A percentile compares a stretch with the other conserved stretches of the same genome.
phyloP scores from a whole-genome alignment of 2,888 invertebrate species.

The Tipula unca region DNA sequence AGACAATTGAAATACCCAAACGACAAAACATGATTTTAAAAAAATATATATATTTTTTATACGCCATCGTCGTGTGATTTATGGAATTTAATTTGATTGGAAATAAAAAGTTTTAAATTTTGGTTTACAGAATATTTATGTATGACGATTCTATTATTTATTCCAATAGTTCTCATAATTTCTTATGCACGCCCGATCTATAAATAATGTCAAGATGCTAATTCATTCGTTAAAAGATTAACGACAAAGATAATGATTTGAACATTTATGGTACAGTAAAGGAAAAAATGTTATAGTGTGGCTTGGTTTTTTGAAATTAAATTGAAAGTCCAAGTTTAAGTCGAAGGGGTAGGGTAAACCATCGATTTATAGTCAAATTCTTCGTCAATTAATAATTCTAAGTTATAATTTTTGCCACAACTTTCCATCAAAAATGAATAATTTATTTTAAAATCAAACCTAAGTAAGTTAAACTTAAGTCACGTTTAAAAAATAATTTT shows the following conservation, averaged over 20 bases:
- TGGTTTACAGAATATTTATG: background rate
- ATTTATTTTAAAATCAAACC: no score
- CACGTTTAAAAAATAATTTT: no score
- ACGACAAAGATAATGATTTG: background rate
- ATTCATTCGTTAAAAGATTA: background rate
- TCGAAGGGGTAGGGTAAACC: no score
- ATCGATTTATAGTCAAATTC: no score
- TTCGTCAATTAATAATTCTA: no score
- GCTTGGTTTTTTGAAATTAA: background rate
- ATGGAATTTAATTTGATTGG: background rate
- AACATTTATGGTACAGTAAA: background rate
- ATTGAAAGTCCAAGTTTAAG: no score
- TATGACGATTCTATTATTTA: background rate
- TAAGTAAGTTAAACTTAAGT: no score
- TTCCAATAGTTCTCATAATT: background rate
- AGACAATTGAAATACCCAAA: conserved; percentile 8
- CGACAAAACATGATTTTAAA: background rate
- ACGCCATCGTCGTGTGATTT: background rate
- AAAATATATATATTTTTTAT: background rate
- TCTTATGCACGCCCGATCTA: background rate
- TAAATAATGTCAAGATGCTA: background rate
- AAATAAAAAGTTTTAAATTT: background rate
- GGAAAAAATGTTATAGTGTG: background rate
- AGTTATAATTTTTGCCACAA: no score
- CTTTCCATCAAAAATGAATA: no score